phyloP scores from a whole-genome alignment of 2,888 invertebrate species.

The Heliconius hortense region DNA sequence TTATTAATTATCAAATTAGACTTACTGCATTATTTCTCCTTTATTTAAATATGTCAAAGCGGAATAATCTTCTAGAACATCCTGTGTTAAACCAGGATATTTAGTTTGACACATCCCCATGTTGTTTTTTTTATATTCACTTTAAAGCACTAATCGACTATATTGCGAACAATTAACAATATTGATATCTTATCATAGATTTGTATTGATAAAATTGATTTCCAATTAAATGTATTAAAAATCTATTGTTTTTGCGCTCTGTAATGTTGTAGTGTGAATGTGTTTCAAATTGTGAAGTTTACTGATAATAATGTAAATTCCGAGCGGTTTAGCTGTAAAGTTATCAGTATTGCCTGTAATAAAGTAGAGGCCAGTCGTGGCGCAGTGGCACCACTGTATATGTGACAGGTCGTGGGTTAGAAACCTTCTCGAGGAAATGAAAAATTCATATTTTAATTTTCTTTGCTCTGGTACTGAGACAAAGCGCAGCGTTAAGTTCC shows the following conservation, averaged over 20 bases:
- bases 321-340: background rate
- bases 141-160: constrained; percentile 25
- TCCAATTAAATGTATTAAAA: constrained; percentile 8
- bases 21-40: constrained; percentile 84
- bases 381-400: too few species aligned
- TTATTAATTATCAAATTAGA: constrained; percentile 40
- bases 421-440: too few species aligned
- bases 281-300: constrained; percentile 2
- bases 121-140: constrained; percentile 22
- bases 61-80: constrained; percentile 82
- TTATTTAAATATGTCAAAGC: constrained; percentile 83
- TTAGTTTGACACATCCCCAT: constrained; percentile 77
- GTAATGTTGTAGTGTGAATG: background rate
- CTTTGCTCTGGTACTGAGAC: too few species aligned
- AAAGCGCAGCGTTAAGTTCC: too few species aligned
- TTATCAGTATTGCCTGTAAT: constrained; percentile 3
- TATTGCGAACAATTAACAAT: constrained; percentile 27
- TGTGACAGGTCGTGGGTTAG: too few species aligned
- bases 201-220: constrained; percentile 29
- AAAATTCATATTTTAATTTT: too few species aligned
- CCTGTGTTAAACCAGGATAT: constrained; percentile 78
- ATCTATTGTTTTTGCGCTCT: background rate
- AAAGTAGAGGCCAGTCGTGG: too few species aligned
- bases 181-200: constrained; percentile 33
- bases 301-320: constrained; percentile 21